Evolutionary conservation across 2,888 invertebrate species (phyloP).

Genomic region (Euclidia mi): DNA sequence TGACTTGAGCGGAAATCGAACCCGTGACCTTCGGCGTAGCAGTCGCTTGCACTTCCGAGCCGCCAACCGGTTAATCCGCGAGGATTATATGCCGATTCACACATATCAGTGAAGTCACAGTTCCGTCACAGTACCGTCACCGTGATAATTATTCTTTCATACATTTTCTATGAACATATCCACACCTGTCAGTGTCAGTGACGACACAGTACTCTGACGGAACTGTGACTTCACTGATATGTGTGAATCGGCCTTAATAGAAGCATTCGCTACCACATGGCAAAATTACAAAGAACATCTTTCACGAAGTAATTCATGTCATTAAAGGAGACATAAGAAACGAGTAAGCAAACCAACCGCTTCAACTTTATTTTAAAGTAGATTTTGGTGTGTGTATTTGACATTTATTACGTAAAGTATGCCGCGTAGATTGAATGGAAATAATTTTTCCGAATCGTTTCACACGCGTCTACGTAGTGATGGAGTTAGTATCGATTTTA

Average conservation of each 20-base stretch:
- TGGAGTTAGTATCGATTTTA: slow-evolving; percentile 21
- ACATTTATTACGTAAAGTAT: slow-evolving; percentile 46
- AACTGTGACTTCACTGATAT: too few relatives aligned
- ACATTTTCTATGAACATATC: too few relatives aligned
- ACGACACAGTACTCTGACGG: too few relatives aligned
- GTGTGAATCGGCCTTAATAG: too few relatives aligned
- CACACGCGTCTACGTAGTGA: slow-evolving; percentile 54
- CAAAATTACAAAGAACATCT: slow-evolving; percentile 35
- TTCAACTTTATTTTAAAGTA: slow-evolving; percentile 40
- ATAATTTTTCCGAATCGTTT: slow-evolving; percentile 66
- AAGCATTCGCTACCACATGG: slow-evolving; percentile 12
- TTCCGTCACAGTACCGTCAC: too few relatives aligned
- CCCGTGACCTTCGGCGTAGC: too few relatives aligned
- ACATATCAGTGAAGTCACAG: too few relatives aligned
- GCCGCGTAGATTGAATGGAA: slow-evolving; percentile 60
- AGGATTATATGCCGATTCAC: too few relatives aligned
- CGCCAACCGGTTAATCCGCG: not conserved
- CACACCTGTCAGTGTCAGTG: too few relatives aligned
- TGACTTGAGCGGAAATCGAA: too few relatives aligned
- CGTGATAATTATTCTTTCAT: too few relatives aligned
- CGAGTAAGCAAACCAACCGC: slow-evolving; percentile 30
- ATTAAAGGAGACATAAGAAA: slow-evolving; percentile 34
- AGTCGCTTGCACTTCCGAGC: too few relatives aligned
- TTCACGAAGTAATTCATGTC: slow-evolving; percentile 46
- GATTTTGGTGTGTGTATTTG: slow-evolving; percentile 44